phyloP scores from a whole-genome alignment of 64 coral and sea anemone species.

The Dendronephthya gigantea region DNA sequence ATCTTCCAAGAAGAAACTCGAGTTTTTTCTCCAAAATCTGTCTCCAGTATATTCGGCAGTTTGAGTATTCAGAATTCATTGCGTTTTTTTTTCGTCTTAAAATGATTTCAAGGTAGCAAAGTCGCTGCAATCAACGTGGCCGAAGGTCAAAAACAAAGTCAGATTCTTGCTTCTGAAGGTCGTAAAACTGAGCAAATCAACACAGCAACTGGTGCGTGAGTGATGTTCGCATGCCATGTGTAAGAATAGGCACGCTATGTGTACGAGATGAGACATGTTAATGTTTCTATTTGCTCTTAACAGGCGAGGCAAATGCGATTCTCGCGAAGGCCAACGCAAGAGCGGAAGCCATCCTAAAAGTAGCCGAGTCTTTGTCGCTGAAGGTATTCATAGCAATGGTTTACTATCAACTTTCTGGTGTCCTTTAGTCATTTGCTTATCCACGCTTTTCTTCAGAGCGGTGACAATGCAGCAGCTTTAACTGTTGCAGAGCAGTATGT shows the following conservation, averaged over 20 bases:
- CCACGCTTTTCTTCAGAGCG: constrained; percentile 38
- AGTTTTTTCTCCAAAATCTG: too few species aligned
- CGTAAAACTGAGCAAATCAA: constrained; percentile 78
- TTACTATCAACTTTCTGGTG: background rate
- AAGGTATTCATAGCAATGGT: constrained; percentile 49
- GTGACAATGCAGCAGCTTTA: constrained; percentile 75
- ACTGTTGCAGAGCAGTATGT: constrained; percentile 87
- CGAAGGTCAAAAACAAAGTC: constrained; percentile 88
- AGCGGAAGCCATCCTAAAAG: constrained; percentile 69
- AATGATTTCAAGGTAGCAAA: constrained; percentile 38
- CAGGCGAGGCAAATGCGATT: constrained; percentile 93
- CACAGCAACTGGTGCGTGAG: constrained; percentile 56
- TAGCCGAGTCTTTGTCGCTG: constrained; percentile 59
- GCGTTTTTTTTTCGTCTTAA: too few species aligned
- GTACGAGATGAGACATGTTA: background rate
- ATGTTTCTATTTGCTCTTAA: background rate
- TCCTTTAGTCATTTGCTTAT: background rate
- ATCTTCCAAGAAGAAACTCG: too few species aligned
- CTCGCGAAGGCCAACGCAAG: constrained; percentile 79
- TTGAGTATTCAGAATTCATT: too few species aligned
- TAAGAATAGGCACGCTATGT: background rate
- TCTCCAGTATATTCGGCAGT: too few species aligned
- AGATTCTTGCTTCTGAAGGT: constrained; percentile 87
- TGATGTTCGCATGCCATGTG: background rate
- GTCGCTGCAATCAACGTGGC: constrained; percentile 95